These are phyloP conservation scores for Drosophila anomalipes DNA, from an alignment of 2,888 invertebrate species.

Conservation along the genomic window DNA sequence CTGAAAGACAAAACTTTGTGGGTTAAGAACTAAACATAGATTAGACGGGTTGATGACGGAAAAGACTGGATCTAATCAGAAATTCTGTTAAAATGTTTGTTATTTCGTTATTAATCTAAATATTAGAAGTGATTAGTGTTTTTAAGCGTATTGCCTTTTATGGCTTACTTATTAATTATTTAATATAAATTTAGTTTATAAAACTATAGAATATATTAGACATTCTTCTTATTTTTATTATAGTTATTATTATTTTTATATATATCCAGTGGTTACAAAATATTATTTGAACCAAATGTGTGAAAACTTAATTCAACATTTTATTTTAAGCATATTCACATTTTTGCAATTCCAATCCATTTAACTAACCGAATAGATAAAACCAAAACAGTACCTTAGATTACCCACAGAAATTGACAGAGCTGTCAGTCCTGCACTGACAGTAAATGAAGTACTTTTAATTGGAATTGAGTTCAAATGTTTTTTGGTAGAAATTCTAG, in stretches of 20 bases:
- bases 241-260: not conserved
- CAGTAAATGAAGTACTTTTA: slow-evolving; percentile 15
- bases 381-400: slow-evolving; percentile 9
- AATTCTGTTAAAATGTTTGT: not conserved
- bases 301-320: not conserved
- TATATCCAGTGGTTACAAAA: not conserved
- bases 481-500: slow-evolving; percentile 2
- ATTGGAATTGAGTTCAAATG: slow-evolving; percentile 11
- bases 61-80: not conserved
- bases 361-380: slow-evolving; percentile 7
- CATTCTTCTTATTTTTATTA: not conserved
- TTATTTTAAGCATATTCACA: not conserved
- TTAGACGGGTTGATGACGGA: too few relatives aligned
- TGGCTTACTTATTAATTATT: not conserved
- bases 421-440: slow-evolving; percentile 6
- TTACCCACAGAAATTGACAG: slow-evolving; percentile 16
- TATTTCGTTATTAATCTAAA: not conserved
- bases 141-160: not conserved
- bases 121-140: not conserved
- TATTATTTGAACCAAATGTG: not conserved
- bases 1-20: not conserved
- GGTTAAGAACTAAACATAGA: not conserved
- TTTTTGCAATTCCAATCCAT: slow-evolving; percentile 16
- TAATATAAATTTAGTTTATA: not conserved
- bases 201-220: not conserved